phyloP scores from a whole-genome alignment of 2,797 vertebrate genomes.

The Caiman crocodilus region DNA sequence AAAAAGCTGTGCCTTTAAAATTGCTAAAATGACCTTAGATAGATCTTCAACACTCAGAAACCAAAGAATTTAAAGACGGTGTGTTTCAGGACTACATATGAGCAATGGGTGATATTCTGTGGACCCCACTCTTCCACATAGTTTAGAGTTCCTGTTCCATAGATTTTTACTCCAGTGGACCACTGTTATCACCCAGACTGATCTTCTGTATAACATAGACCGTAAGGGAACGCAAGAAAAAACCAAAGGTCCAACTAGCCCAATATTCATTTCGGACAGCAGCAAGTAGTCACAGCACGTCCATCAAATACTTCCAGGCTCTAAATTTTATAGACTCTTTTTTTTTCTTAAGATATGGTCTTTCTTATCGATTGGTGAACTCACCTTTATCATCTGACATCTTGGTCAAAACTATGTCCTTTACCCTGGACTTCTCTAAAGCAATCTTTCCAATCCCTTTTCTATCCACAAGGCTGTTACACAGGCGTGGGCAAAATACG shows the following conservation, averaged over 20 bases:
- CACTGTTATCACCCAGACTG: constrained; percentile 29
- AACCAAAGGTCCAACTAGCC: too few relatives aligned
- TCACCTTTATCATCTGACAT: neutral
- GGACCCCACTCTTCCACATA: neutral
- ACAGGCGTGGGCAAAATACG: too few relatives aligned
- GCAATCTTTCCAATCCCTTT: constrained; percentile 36
- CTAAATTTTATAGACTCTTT: constrained; percentile 27
- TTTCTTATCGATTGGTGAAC: neutral
- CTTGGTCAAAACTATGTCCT: neutral
- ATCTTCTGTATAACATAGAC: neutral
- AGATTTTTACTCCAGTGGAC: constrained; percentile 45
- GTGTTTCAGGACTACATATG: constrained; percentile 4
- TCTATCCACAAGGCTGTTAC: constrained; percentile 27
- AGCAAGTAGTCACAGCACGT: neutral
- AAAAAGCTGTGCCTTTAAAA: neutral
- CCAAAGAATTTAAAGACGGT: constrained; percentile 33
- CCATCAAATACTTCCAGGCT: constrained; percentile 27
- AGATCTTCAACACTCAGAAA: constrained; percentile 44
- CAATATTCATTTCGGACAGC: too few relatives aligned
- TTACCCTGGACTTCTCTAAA: neutral
- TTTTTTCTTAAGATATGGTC: neutral
- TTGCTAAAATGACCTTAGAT: neutral
- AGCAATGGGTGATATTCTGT: constrained; percentile 20
- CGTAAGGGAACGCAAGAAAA: neutral
- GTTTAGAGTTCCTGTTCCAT: constrained; percentile 54